Evolutionary conservation across 2,888 invertebrate genomes (phyloP).

Genomic region (Xestia rhomboidea): DNA sequence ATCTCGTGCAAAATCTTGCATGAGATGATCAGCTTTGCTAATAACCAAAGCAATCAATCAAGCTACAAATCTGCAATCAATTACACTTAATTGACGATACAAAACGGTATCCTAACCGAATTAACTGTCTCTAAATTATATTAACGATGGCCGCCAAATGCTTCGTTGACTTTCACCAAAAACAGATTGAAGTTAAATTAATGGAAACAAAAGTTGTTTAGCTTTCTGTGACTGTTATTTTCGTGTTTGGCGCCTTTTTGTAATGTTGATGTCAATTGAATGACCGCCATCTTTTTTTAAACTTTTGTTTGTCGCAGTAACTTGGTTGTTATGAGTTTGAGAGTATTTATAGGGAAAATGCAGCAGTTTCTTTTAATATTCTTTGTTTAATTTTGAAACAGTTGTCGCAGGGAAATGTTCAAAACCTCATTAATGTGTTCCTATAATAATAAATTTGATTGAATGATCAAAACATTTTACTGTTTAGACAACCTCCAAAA

Average conservation of each 20-base stretch:
- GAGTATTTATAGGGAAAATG: not conserved
- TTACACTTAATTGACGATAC: not conserved
- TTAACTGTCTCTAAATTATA: conserved; percentile 36
- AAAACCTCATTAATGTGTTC: not conserved
- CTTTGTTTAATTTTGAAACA: not conserved
- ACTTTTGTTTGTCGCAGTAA: not conserved
- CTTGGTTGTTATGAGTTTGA: not conserved
- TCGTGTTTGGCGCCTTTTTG: conserved; percentile 36
- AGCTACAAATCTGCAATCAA: conserved; percentile 15
- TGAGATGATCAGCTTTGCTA: not conserved
- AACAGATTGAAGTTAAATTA: conserved; percentile 63
- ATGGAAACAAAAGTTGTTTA: conserved; percentile 47
- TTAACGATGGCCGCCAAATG: conserved; percentile 37
- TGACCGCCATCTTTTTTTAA: conserved; percentile 4
- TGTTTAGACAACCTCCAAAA: too few species aligned
- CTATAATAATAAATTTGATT: not conserved
- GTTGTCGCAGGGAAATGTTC: not conserved
- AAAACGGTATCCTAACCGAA: conserved; percentile 23
- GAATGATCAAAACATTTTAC: too few species aligned
- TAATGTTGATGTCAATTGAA: conserved; percentile 31
- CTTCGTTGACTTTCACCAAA: conserved; percentile 40
- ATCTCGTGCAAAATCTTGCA: not conserved
- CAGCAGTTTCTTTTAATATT: not conserved
- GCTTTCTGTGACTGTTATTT: conserved; percentile 36
- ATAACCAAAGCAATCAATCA: conserved; percentile 12